Base-by-base conservation (phyloP, 2,888 invertebrate species). In the Embidobia sp. region DNA sequence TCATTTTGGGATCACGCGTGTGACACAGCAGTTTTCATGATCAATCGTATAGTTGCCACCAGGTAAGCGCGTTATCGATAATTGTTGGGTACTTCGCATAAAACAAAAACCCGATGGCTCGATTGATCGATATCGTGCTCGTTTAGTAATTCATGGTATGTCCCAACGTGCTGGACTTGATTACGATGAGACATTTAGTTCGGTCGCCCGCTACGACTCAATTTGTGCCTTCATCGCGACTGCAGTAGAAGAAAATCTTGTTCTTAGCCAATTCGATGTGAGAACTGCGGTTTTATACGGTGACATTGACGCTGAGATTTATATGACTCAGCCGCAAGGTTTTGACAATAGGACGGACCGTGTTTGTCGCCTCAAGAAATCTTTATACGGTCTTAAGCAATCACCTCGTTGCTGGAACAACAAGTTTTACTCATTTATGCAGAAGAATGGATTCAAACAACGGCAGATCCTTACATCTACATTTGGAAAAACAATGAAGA, bases 1-100 rank as follows among this genome's bases (percentile, higher is more conserved):
- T 51, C 16, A 15, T 13, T 51, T 51, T 51, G 51, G 51, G 29
- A 13, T 51, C 51, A 51, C 35, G 51, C 51, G 16, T 51, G 51
- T 31, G 51, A 51, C 13, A 31, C 33, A 6, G 35, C 31, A 7
- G 18, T 31, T 8, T 51, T 31, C 31, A 16, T 51, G 15, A 31
- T 51, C 15, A 51, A 51, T 31, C 29, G 51, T 35, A 13, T 13
- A 8, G 13, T 13, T 35, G 13, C 35, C 26, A 22, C 37, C 13
- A 42, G 59, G 40, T 18, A 59, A 33, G 40, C 44, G 27, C 7
- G 59, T 18, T 40, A 40, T 40, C 10, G 18, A 40, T 18, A 40
- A 40, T 18, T 18, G 40, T n/a, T 40, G 18, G 40, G 40, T 18
- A 18, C 18, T 40, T 10, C 40, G 18, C 3, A 18, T 40, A 18